Percentiles rank a stretch among this genome's conserved stretches.
Evolutionary conservation across 2,888 invertebrate species (phyloP).

Genomic region (Eupeodes luniger): DNA sequence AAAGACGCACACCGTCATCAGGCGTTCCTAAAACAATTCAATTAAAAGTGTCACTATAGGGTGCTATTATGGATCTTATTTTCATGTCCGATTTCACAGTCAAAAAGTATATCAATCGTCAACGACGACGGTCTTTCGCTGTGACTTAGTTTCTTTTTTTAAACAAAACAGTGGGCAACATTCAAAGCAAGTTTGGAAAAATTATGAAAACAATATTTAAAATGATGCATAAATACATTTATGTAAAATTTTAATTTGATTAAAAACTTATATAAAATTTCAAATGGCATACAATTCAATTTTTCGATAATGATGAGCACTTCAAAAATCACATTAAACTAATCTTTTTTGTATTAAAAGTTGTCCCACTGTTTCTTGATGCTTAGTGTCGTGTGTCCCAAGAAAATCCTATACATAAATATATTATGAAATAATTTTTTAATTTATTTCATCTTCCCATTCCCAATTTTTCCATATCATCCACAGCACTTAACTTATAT

Average conservation of each 20-base stretch:
- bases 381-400: neutral
- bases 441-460: slow-evolving; percentile 47
- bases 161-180: neutral
- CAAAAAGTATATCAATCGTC: slow-evolving; percentile 28
- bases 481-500: slow-evolving; percentile 33
- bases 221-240: no score
- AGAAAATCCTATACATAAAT: neutral
- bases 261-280: neutral
- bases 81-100: slow-evolving; percentile 14
- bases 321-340: no score
- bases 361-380: slow-evolving; percentile 1
- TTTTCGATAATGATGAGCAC: no score
- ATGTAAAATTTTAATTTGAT: no score
- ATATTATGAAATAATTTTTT: slow-evolving; percentile 61
- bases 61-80: slow-evolving; percentile 21
- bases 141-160: neutral
- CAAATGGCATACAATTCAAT: neutral
- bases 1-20: no score
- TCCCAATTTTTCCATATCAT: slow-evolving; percentile 31
- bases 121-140: no score
- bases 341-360: neutral
- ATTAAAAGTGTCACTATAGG: slow-evolving; percentile 57
- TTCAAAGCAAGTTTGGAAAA: neutral
- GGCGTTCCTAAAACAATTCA: slow-evolving; percentile 53
- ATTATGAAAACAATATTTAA: neutral